Evolutionary conservation across 2,888 invertebrate genomes (phyloP).

Genomic region (Podotricha telesiphe): DNA sequence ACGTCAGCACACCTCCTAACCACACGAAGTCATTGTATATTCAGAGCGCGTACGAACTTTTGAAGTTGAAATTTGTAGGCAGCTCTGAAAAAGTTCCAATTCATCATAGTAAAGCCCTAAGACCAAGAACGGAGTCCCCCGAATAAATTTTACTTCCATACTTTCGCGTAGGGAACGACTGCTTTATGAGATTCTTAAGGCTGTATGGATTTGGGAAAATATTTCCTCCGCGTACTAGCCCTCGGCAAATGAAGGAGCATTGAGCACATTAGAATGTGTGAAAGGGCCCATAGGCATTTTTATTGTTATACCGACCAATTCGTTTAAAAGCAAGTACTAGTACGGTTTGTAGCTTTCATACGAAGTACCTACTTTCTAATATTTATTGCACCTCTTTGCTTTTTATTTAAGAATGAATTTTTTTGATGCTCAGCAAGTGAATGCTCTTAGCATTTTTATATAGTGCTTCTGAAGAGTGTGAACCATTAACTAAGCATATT

Average conservation of each 20-base stretch:
- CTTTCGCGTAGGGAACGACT: slow-evolving; percentile 82
- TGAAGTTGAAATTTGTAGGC: slow-evolving; percentile 79
- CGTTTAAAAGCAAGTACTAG: slow-evolving; percentile 81
- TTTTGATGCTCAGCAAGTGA: slow-evolving; percentile 50
- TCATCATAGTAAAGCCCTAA: slow-evolving; percentile 82
- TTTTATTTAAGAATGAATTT: slow-evolving; percentile 57
- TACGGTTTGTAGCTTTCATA: slow-evolving; percentile 68
- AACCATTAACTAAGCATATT: background rate
- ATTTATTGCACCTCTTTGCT: slow-evolving; percentile 55
- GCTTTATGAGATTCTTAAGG: slow-evolving; percentile 84
- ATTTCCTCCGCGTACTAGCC: slow-evolving; percentile 82
- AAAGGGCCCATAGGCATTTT: slow-evolving; percentile 79
- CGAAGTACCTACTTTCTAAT: slow-evolving; percentile 79
- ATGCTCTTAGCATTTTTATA: background rate
- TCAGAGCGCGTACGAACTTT: slow-evolving; percentile 71
- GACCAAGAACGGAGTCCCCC: slow-evolving; percentile 79
- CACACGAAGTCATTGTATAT: slow-evolving; percentile 72
- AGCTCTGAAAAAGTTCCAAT: slow-evolving; percentile 82
- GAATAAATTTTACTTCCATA: slow-evolving; percentile 84
- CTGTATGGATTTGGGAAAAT: slow-evolving; percentile 84
- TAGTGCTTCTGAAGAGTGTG: background rate
- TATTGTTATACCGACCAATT: slow-evolving; percentile 83
- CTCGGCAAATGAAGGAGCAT: slow-evolving; percentile 81
- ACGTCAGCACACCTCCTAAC: slow-evolving; percentile 70
- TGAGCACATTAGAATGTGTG: slow-evolving; percentile 82